These are phyloP conservation scores for Rousettus leschenaultii DNA, from an alignment of 2,113 vertebrate species.

Conservation along the genomic window DNA sequence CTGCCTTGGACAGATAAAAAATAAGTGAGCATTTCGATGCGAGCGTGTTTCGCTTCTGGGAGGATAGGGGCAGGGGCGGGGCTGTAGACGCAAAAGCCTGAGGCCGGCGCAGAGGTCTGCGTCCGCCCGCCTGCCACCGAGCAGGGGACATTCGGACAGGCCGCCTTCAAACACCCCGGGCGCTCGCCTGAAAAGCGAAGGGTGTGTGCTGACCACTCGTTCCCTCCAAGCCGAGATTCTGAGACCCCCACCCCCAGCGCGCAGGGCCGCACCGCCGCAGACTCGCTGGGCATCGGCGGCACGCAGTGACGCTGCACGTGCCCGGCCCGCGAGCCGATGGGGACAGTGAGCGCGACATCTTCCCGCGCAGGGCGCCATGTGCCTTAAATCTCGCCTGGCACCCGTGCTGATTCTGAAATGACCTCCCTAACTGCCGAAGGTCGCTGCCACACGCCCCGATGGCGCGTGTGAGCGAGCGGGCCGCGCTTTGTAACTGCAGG, in stretches of 20 bases:
- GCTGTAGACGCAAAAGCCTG: no score
- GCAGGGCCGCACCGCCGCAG: no score
- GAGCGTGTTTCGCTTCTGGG: neutral
- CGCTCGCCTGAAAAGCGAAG: neutral
- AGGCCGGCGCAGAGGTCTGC: no score
- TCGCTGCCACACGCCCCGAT: neutral
- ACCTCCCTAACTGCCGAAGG: neutral
- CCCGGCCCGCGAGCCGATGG: no score
- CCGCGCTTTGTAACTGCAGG: constrained; percentile 46
- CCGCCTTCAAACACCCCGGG: fast-evolving
- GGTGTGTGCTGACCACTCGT: fast-evolving
- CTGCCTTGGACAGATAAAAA: neutral
- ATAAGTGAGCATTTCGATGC: neutral
- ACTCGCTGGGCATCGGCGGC: fast-evolving
- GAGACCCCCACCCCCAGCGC: no score
- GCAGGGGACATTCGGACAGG: fast-evolving
- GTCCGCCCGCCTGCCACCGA: fast-evolving
- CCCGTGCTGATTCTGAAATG: no score
- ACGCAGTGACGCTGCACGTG: no score
- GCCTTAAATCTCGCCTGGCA: fast-evolving
- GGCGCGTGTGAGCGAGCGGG: constrained; percentile 24
- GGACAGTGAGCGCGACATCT: fast-evolving
- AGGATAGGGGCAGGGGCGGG: neutral
- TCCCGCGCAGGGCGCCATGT: fast-evolving
- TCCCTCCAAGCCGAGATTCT: neutral